Evolutionary conservation across 2,888 invertebrate genomes (phyloP), one percentile per base, ranked within the genome.

Genomic region (Lypha dubia): DNA sequence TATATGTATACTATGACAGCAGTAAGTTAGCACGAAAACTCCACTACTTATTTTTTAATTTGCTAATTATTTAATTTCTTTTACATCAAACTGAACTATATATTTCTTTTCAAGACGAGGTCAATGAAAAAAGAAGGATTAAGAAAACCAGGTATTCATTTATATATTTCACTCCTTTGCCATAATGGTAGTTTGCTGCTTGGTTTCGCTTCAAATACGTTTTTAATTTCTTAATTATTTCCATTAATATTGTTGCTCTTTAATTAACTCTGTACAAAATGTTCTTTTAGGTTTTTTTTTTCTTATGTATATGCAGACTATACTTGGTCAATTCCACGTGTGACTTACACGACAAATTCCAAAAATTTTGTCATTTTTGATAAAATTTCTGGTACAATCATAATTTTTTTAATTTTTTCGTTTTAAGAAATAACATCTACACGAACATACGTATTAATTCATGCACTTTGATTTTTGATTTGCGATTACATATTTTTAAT

Each of bases 301-400:
- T 3, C 3, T 58, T 9, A 17, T n/a, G n/a, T n/a, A n/a, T n/a
- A n/a, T n/a, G n/a, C 11, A 13, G 5, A 6, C 15, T 28, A 28
- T n/a, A n/a, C n/a, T 28, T 44, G 11, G 5, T 44, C 11, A 46
- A 22, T 9, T 46, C 24, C 46, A 49, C 46, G 7, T 51, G 17
- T 7, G 17, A 49, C 9, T 8, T 49, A 38, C 49, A 73, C 51
- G 60, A 60, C 35, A 49, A 60, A 5, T n/a, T n/a, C n/a, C n/a
- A n/a, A n/a, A n/a, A n/a, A n/a, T n/a, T n/a, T n/a, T n/a, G n/a
- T n/a, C n/a, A n/a, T n/a, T n/a, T n/a, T n/a, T n/a, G n/a, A n/a
- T n/a, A n/a, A n/a, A n/a, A n/a, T n/a, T n/a, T n/a, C n/a, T n/a
- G n/a, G n/a, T n/a, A n/a, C n/a, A n/a, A n/a, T n/a, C n/a, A n/a